These are phyloP conservation scores for Catharus ustulatus DNA, from an alignment of 2,797 vertebrate genomes.

Conservation along the genomic window DNA sequence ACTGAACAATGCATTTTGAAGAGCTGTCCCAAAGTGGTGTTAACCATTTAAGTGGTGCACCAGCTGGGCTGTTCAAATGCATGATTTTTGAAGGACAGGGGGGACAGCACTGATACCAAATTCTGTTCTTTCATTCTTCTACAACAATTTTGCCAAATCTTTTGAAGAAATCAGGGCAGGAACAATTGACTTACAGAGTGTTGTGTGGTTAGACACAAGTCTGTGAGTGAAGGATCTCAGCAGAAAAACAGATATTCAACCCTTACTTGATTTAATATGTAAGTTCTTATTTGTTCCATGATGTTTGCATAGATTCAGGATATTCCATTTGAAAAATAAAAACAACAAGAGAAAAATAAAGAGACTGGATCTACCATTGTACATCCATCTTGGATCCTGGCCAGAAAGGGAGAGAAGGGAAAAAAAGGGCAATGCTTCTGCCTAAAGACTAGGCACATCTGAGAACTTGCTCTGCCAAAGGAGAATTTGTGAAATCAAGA, in stretches of 20 bases:
- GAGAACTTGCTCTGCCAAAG: background rate
- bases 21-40: background rate
- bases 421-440: background rate
- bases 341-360: background rate
- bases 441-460: accelerated
- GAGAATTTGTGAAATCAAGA: background rate
- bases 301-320: background rate
- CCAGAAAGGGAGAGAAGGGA: background rate
- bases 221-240: background rate
- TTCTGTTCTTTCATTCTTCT: background rate
- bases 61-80: background rate
- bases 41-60: background rate
- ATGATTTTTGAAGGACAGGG: background rate
- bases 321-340: background rate
- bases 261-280: background rate
- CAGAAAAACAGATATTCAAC: background rate
- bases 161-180: background rate
- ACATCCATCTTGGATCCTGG: background rate
- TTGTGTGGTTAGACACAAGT: background rate
- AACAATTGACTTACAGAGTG: background rate
- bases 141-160: background rate
- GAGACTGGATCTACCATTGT: background rate
- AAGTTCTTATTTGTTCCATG: background rate
- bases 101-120: background rate
- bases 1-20: background rate